Base-by-base conservation (phyloP, 2,797 vertebrate species). In the Pseudomugil tenellus region DNA sequence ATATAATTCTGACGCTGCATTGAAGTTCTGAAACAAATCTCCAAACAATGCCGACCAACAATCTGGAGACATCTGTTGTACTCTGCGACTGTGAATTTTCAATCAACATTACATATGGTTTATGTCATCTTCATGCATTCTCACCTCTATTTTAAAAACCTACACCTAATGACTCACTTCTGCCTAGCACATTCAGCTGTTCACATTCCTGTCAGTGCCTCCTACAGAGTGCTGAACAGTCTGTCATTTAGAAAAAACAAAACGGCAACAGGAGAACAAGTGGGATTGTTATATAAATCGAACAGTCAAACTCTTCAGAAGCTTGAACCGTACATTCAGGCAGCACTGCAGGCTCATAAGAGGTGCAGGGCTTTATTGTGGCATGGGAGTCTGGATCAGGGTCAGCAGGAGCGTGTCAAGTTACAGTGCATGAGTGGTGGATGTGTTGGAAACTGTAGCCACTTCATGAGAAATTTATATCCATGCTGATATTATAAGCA, bases 81-180 rank as follows among this genome's bases (percentile, higher is more conserved):
- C 35, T 48, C 66, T 28, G 19, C 35, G 43, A 49, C 17, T 19
- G 29, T 66, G 46, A 57, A 59, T 84, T 76, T 74, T 82, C 70
- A 72, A 58, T 81, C 77, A 65, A 77, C 70, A 59, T 77, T 88
- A 69, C 88, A 87, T 87, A 90, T 88, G 89, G 77, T 70, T 63
- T 69, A 80, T 90, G 89, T 92, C 92, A 91, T 91, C 77, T 77
- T 84, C 77, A 84, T 71, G 70, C 88, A 85, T 90, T 93, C 87
- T 92, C 92, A 86, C 88, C 88, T 93, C 92, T 94, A 92, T 94
- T 94, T 93, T 90, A 91, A 89, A 88, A 85, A 70, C 83, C 84
- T 79, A 84, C 86, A 90, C 72, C 87, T 83, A 86, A 78, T 92
- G 92, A 93, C 79, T 92, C 90, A 93, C 77, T 87, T 76, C 80